These are phyloP conservation scores for Seira ritae DNA, from an alignment of 2,888 invertebrate species.

Conservation along the genomic window DNA sequence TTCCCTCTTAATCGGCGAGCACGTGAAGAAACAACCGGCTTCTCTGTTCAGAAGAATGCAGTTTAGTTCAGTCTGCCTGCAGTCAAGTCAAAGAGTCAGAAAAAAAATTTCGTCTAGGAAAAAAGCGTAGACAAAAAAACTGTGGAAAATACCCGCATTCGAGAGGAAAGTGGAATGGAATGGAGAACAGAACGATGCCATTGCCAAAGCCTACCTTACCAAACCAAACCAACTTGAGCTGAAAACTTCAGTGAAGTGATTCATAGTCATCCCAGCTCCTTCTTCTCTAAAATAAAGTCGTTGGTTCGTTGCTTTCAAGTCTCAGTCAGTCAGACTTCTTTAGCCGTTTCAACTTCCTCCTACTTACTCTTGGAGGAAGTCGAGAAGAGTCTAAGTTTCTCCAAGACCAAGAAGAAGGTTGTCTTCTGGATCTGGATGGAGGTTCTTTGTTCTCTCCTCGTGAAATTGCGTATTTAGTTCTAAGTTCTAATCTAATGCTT, in stretches of 20 bases:
- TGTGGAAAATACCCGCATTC: conserved; percentile 29
- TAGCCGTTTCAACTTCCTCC: too few relatives aligned
- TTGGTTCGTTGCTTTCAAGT: not conserved
- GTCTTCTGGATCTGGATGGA: conserved; percentile 14
- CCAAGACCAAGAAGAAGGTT: not conserved
- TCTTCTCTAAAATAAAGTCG: not conserved
- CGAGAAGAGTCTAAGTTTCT: conserved; percentile 42
- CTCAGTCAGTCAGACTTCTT: too few relatives aligned
- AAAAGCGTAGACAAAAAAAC: not conserved
- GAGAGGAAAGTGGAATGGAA: conserved; percentile 13
- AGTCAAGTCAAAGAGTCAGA: too few relatives aligned
- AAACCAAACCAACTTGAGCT: not conserved
- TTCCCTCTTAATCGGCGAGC: not conserved
- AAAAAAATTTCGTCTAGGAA: too few relatives aligned
- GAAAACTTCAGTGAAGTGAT: conserved; percentile 37
- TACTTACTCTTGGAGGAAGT: not conserved
- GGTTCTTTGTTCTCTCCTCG: conserved; percentile 38
- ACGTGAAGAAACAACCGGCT: conserved; percentile 11
- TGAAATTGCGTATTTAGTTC: conserved; percentile 25
- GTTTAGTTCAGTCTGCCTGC: not conserved
- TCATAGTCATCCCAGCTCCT: conserved; percentile 47
- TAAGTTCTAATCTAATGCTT: conserved; percentile 30
- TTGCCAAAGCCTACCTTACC: not conserved
- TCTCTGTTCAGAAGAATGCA: not conserved
- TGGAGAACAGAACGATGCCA: not conserved